Evolutionary conservation across 1,140 invertebrate species (phyloP), one percentile per base, ranked within the genome.

Genomic region (Saccostrea glomerata): DNA sequence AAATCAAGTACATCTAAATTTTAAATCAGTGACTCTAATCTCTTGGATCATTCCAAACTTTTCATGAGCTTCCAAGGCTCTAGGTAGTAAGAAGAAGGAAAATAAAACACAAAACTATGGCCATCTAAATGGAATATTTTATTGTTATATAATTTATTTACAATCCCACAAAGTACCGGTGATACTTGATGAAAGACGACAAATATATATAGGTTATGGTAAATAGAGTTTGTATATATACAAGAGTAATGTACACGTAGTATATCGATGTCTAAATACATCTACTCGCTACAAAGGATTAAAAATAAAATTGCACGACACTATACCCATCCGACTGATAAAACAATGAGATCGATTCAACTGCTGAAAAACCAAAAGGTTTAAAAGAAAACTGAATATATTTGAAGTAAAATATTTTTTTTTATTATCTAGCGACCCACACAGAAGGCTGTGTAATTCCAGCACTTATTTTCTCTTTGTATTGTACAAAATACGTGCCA

Each of bases 121-220:
- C 23, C 15, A 15, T 77, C 13, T 36, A 13, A 30, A 77, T 77
- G 70, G 70, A 77, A 77, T 77, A 77, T 77, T 77, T 63, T 77
- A 77, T 30, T 77, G 70, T 77, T 23, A 77, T 63, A 63, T 63
- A 0, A 77, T 77, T 25, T 73, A 77, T 77, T 77, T 77, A 77
- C 70, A 77, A 23, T 77, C 25, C 70, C 70, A 77, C 70, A 30
- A 15, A 30, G 25, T 7, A 77, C 70, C 70, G 70, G 70, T 9
- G 70, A 77, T 77, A 77, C 23, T 77, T 25, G 70, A 77, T 77
- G 70, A 77, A 77, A 77, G 70, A 77, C 70, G 70, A 77, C 70
- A 36, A 77, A 77, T 36, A 77, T 77, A 77, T 47, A 47, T 47
- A 30, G 58, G 58, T 63, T 36, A 63, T 63, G 58, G 47, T 47